Percentiles rank a stretch among this genome's conserved stretches.
phyloP scores from a whole-genome alignment of 2,888 invertebrate genomes.

The Lithophane semibrunnea region DNA sequence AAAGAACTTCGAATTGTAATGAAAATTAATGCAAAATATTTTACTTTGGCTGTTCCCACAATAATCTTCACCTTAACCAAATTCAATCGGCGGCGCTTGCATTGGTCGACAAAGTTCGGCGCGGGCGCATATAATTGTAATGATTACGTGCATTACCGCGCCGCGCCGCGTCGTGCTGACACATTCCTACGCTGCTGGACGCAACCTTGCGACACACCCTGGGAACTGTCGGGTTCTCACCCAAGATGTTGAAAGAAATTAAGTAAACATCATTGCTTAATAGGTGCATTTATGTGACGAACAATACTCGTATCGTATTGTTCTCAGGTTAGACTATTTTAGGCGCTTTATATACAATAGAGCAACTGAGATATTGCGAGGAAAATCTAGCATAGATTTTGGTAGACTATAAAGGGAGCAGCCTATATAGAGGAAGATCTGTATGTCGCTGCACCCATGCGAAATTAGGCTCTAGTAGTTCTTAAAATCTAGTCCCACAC shows the following conservation, averaged over 20 bases:
- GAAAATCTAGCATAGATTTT: background rate
- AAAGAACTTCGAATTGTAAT: background rate
- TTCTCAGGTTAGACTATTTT: background rate
- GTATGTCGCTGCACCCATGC: no score
- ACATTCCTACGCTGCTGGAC: constrained; percentile 62
- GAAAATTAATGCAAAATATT: background rate
- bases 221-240: constrained; percentile 49
- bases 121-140: constrained; percentile 66
- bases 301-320: background rate
- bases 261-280: constrained; percentile 1
- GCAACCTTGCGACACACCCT: constrained; percentile 46
- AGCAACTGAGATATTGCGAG: background rate
- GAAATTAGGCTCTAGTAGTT: background rate
- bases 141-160: constrained; percentile 62
- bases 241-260: background rate
- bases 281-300: constrained; percentile 6
- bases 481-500: background rate
- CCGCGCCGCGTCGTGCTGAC: constrained; percentile 56
- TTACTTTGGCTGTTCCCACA: background rate
- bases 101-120: constrained; percentile 52
- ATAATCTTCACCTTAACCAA: constrained; percentile 52
- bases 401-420: background rate
- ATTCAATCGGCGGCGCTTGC: constrained; percentile 42
- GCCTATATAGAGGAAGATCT: background rate
- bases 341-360: background rate